Evolutionary conservation across 2,888 invertebrate species (phyloP).

Genomic region (Cephonodes hylas): DNA sequence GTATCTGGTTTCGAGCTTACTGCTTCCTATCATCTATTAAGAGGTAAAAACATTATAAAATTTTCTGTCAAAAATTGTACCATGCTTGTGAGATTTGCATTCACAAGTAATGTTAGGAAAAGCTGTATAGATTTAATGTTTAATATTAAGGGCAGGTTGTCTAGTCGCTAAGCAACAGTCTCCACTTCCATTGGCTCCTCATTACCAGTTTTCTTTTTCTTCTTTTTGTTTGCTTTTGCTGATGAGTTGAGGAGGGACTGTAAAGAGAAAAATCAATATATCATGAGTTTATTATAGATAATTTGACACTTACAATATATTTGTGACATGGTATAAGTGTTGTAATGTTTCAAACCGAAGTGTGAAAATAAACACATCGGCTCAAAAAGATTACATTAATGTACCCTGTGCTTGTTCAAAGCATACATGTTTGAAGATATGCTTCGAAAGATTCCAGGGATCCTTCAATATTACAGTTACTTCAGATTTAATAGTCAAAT

Average conservation of each 20-base stretch:
- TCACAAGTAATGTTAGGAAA: constrained; percentile 33
- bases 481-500: too few species aligned
- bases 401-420: constrained; percentile 78
- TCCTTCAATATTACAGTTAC: background rate
- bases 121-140: constrained; percentile 42
- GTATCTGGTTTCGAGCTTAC: background rate
- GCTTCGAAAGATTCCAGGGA: constrained; percentile 73
- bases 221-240: constrained; percentile 93
- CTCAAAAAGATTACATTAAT: constrained; percentile 66
- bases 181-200: constrained; percentile 82
- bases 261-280: constrained; percentile 15
- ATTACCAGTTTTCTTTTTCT: constrained; percentile 90
- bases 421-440: constrained; percentile 42
- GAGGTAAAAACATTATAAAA: constrained; percentile 4
- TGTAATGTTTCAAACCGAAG: constrained; percentile 66
- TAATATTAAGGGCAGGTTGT: constrained; percentile 26
- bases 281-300: background rate
- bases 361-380: constrained; percentile 51
- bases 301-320: background rate
- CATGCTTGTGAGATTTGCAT: constrained; percentile 26
- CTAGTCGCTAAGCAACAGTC: constrained; percentile 70
- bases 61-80: constrained; percentile 5
- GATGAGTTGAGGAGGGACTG: constrained; percentile 88
- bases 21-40: background rate
- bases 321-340: too few species aligned